These are phyloP conservation scores for Drosophila neonasuta DNA, from an alignment of 2,888 invertebrate species.

Conservation along the genomic window DNA sequence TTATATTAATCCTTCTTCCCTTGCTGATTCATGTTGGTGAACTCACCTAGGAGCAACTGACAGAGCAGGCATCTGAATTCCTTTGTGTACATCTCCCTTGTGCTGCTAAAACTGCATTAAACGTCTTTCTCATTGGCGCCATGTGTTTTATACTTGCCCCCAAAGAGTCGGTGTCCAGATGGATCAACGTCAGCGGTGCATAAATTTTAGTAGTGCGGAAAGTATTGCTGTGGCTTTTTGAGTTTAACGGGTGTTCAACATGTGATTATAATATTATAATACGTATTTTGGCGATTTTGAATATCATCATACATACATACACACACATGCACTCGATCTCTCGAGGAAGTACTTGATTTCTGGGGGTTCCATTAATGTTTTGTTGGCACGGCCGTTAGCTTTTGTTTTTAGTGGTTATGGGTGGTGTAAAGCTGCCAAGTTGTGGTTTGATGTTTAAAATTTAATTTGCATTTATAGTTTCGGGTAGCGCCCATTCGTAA, in stretches of 20 bases:
- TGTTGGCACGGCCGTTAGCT: slow-evolving; percentile 14
- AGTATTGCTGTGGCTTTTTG: slow-evolving; percentile 65
- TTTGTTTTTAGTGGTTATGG: slow-evolving; percentile 3
- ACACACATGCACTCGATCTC: slow-evolving; percentile 8
- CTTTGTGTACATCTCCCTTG: slow-evolving; percentile 53
- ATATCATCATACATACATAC: slow-evolving; percentile 26
- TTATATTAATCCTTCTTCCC: slow-evolving; percentile 6
- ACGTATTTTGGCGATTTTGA: slow-evolving; percentile 53
- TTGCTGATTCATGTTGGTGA: neutral
- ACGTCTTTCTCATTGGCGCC: slow-evolving; percentile 15
- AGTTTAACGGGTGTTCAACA: slow-evolving; percentile 65
- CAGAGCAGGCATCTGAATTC: slow-evolving; percentile 46
- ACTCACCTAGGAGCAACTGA: slow-evolving; percentile 62
- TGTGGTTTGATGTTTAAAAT: slow-evolving; percentile 35
- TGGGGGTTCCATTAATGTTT: slow-evolving; percentile 34
- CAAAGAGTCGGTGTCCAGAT: neutral
- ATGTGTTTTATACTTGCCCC: slow-evolving; percentile 52
- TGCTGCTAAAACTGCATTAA: slow-evolving; percentile 58
- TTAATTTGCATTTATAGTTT: slow-evolving; percentile 56
- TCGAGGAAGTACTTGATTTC: slow-evolving; percentile 52
- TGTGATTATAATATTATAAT: slow-evolving; percentile 54
- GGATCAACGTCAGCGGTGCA: slow-evolving; percentile 57
- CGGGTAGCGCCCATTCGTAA: slow-evolving; percentile 46
- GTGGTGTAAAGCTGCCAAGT: slow-evolving; percentile 22
- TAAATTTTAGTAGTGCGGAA: slow-evolving; percentile 69